These are phyloP conservation scores for Rhopalosiphum padi DNA, from an alignment of 1,140 invertebrate species.

Conservation along the genomic window DNA sequence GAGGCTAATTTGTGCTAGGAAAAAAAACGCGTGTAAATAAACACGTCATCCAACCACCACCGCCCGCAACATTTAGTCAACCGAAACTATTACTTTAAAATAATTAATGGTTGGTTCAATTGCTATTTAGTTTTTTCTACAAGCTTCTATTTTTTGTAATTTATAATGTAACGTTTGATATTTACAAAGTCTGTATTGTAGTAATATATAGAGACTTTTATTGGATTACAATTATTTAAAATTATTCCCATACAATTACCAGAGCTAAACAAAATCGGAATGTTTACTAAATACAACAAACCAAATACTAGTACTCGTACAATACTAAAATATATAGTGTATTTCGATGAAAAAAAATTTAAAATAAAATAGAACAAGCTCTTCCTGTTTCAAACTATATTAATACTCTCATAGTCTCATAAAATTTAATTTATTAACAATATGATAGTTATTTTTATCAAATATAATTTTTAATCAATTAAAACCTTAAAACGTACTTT, in stretches of 20 bases:
- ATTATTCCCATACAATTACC: not conserved
- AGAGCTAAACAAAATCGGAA: not conserved
- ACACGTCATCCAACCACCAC: not conserved
- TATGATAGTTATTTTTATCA: not conserved
- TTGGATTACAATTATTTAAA: not conserved
- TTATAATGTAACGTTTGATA: not conserved
- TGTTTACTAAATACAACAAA: not conserved
- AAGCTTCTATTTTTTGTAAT: not conserved
- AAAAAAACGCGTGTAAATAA: not conserved
- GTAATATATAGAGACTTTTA: not conserved
- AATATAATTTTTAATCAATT: not conserved
- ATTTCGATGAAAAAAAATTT: not conserved
- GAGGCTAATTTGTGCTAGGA: not conserved
- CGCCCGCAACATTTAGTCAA: not conserved
- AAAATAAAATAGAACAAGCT: not conserved
- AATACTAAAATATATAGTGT: too few species aligned
- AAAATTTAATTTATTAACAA: not conserved
- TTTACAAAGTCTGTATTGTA: not conserved
- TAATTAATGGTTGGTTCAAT: not conserved
- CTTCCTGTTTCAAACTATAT: not conserved
- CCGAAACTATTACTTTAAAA: not conserved
- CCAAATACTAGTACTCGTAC: not conserved
- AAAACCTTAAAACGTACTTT: not conserved
- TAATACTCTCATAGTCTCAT: too few species aligned
- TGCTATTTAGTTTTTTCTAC: not conserved